A percentile compares a stretch with the other conserved stretches of the same genome.
Conservation (phyloP, 2,797 vertebrate genomes). For the Ficedula albicollis region DNA sequence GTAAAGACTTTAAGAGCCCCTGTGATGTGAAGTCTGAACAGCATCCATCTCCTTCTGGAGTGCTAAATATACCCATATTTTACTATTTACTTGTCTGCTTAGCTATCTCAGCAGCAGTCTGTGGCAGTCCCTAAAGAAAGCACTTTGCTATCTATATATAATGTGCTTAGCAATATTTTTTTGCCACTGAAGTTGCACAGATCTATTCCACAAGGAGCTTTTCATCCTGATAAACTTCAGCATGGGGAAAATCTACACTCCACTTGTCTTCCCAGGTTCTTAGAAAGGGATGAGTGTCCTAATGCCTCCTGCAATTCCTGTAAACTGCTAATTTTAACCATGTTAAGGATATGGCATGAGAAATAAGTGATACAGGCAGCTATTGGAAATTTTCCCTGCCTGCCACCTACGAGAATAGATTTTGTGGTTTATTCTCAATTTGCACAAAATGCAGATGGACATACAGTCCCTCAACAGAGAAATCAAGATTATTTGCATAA, state of each 20-base stretch:
- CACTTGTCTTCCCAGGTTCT: background rate
- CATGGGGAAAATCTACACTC: background rate
- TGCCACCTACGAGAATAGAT: background rate
- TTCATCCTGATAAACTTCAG: constrained; percentile 19
- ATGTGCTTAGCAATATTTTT: constrained; percentile 9
- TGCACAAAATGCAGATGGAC: background rate
- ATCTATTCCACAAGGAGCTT: background rate
- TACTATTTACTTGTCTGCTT: background rate
- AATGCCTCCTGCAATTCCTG: background rate
- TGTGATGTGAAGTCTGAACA: background rate
- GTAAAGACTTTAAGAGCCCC: background rate
- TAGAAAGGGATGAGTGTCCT: background rate
- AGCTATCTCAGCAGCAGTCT: background rate
- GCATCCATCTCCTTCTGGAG: background rate
- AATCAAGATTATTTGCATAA: background rate
- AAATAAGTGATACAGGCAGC: background rate
- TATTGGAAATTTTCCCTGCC: background rate
- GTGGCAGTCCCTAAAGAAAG: constrained; percentile 23
- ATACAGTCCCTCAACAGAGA: background rate
- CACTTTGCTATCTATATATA: constrained; percentile 40
- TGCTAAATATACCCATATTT: constrained; percentile 44
- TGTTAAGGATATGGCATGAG: background rate
- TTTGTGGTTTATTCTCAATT: background rate
- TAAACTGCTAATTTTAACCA: background rate
- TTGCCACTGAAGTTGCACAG: constrained; percentile 5